phyloP scores from a whole-genome alignment of 2,113 vertebrate genomes.

The Vireo altiloquus region DNA sequence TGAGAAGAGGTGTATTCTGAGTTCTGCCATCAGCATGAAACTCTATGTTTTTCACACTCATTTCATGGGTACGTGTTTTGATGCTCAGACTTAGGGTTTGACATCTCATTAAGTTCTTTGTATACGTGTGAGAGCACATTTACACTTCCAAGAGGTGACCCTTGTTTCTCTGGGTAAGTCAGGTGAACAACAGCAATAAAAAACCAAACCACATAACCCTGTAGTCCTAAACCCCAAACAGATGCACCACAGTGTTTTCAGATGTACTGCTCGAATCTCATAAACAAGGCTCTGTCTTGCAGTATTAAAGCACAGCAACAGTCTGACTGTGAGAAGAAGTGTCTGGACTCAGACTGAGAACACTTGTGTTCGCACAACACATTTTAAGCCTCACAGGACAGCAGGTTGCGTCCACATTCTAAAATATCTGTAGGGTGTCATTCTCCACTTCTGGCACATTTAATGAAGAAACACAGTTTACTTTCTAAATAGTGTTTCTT shows the following conservation, averaged over 20 bases:
- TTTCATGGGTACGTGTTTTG: neutral
- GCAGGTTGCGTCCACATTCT: neutral
- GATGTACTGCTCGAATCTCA: neutral
- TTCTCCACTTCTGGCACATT: constrained; percentile 8
- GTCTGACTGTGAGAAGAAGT: neutral
- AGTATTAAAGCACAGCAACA: neutral
- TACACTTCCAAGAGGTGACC: neutral
- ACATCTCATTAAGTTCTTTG: neutral
- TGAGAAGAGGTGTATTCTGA: neutral
- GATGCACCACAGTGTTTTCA: neutral
- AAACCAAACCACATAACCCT: neutral
- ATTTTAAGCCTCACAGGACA: constrained; percentile 46
- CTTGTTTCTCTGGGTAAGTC: neutral
- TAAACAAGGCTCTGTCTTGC: neutral
- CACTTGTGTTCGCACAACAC: neutral
- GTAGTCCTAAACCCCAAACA: neutral
- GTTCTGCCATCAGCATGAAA: neutral
- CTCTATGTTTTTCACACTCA: neutral
- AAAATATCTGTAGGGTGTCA: constrained; percentile 9
- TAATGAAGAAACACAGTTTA: neutral
- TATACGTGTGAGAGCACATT: neutral
- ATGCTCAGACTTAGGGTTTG: neutral
- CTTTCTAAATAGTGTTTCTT: constrained; percentile 22
- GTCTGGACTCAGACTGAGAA: neutral
- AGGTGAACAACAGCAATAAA: neutral